Percentiles rank a stretch among this genome's conserved stretches.
Conservation (phyloP, 2,113 vertebrate genomes). For the Bos taurus region ARS-UCD2.0 NC_037335.1:19990501-19991000, state of each 20-base stretch:
- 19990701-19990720: not conserved
- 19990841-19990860: accelerated
- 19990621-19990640: not conserved
- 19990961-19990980: not conserved
- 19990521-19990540: not conserved
- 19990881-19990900: not conserved
- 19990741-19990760: not conserved
- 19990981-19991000: not conserved
- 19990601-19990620: not conserved
- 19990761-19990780: not conserved
- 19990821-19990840: not conserved
- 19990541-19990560: not conserved
- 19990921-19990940: not conserved
- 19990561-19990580: not conserved
- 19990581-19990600: not conserved
- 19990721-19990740: not conserved
- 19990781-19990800: not conserved
- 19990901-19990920: not conserved
- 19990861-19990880: accelerated
- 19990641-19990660: not conserved
- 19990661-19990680: not conserved
- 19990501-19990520: too few relatives aligned
- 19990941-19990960: not conserved
- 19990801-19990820: not conserved
- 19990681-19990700: not conserved